Conservation (phyloP, 1,140 invertebrate genomes). For the Lepidurus couesii region DNA sequence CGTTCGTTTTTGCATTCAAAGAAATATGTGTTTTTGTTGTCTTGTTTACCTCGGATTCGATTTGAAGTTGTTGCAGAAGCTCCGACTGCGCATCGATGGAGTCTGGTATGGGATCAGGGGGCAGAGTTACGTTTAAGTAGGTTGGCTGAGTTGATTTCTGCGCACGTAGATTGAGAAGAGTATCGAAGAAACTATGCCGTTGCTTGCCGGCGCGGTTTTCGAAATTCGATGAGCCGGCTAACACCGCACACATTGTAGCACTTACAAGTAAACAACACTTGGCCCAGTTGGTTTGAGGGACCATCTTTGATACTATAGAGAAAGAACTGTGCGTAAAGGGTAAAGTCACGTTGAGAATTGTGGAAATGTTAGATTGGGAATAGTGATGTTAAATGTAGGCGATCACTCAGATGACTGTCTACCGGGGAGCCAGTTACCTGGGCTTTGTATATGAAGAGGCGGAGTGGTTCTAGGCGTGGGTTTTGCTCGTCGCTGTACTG, state of each 20-base stretch:
- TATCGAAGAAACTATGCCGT: background rate
- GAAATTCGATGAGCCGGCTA: background rate
- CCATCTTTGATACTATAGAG: background rate
- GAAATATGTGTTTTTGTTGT: too few relatives aligned
- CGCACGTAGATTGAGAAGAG: background rate
- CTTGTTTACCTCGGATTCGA: background rate
- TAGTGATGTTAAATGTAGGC: background rate
- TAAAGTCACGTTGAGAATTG: background rate
- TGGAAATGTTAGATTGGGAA: background rate
- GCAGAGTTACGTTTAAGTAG: background rate
- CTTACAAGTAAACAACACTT: background rate
- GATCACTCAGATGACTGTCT: slow-evolving; percentile 14
- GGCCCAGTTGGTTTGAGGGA: background rate
- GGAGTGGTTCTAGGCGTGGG: background rate
- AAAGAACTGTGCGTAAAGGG: background rate
- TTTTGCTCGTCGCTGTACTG: background rate
- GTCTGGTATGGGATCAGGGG: background rate
- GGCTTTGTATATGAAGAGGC: slow-evolving; percentile 5
- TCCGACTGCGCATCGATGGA: background rate
- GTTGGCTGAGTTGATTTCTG: background rate
- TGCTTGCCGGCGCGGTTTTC: slow-evolving; percentile 10
- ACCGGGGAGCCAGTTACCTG: background rate
- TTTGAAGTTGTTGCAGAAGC: background rate
- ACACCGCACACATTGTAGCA: background rate
- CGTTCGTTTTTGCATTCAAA: too few relatives aligned